Conservation (phyloP, 2,888 invertebrate species). For the Cordilura impudica region DNA sequence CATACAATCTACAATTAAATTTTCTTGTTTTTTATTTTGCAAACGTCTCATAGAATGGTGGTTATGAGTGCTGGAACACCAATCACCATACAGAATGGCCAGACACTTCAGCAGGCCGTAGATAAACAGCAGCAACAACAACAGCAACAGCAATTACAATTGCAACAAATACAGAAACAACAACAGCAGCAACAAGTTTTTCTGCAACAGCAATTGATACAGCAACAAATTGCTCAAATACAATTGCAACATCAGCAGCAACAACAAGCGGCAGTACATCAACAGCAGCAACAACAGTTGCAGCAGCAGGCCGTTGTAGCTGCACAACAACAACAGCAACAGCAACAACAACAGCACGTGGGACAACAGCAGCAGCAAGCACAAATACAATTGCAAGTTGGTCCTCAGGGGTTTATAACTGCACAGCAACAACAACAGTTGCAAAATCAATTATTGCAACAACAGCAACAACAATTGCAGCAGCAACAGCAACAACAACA, state of each 20-base stretch:
- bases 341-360: slow-evolving; percentile 72
- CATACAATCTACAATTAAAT: not conserved
- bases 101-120: slow-evolving; percentile 72
- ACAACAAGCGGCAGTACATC: slow-evolving; percentile 66
- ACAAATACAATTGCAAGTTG: slow-evolving; percentile 70
- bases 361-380: slow-evolving; percentile 75
- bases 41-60: slow-evolving; percentile 77
- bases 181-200: slow-evolving; percentile 72
- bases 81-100: slow-evolving; percentile 75
- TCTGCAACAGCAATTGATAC: slow-evolving; percentile 73
- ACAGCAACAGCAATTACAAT: slow-evolving; percentile 68
- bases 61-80: slow-evolving; percentile 77
- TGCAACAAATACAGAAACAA: slow-evolving; percentile 74
- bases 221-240: slow-evolving; percentile 71
- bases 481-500: slow-evolving; percentile 79
- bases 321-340: slow-evolving; percentile 74
- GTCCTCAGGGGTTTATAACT: slow-evolving; percentile 47
- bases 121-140: slow-evolving; percentile 73
- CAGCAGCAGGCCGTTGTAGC: slow-evolving; percentile 59
- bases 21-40: no score
- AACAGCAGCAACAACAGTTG: slow-evolving; percentile 68
- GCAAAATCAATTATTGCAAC: slow-evolving; percentile 69
- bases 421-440: slow-evolving; percentile 71
- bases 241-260: slow-evolving; percentile 73
- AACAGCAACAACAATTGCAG: slow-evolving; percentile 78